Conservation (phyloP, 2,113 vertebrate genomes). For the Columba livia region DNA sequence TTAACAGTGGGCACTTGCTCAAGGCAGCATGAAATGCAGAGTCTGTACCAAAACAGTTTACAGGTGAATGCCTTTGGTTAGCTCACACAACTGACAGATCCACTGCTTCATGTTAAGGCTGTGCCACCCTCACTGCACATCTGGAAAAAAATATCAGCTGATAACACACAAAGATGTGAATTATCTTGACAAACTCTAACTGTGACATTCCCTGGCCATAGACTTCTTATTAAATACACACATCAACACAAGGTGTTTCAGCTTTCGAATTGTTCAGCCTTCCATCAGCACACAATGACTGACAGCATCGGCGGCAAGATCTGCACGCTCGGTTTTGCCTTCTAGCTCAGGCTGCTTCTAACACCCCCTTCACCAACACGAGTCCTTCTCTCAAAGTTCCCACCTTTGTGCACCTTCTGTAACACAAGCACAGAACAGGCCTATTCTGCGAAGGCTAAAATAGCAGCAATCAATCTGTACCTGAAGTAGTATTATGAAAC, state of each 20-base stretch:
- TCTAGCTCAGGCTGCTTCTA: not conserved
- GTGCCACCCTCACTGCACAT: not conserved
- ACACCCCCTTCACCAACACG: not conserved
- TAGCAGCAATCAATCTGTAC: not conserved
- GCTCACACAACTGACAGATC: not conserved
- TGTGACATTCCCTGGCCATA: not conserved
- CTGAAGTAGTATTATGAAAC: not conserved
- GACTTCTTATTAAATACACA: fast-evolving
- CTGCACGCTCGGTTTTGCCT: fast-evolving
- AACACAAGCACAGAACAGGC: not conserved
- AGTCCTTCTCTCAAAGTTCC: not conserved
- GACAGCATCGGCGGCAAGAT: not conserved
- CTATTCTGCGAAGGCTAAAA: not conserved
- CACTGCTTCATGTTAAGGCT: not conserved
- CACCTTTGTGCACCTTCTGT: not conserved
- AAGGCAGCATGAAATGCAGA: not conserved
- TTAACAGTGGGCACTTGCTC: not conserved
- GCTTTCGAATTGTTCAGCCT: not conserved
- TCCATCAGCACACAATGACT: not conserved
- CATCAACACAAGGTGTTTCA: not conserved
- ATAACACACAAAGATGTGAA: fast-evolving
- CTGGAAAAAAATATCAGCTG: not conserved
- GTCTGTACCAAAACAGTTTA: not conserved
- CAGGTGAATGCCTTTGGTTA: not conserved
- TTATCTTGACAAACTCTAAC: not conserved